Conservation (phyloP, 2,113 vertebrate species). For the Sylvia atricapilla region DNA sequence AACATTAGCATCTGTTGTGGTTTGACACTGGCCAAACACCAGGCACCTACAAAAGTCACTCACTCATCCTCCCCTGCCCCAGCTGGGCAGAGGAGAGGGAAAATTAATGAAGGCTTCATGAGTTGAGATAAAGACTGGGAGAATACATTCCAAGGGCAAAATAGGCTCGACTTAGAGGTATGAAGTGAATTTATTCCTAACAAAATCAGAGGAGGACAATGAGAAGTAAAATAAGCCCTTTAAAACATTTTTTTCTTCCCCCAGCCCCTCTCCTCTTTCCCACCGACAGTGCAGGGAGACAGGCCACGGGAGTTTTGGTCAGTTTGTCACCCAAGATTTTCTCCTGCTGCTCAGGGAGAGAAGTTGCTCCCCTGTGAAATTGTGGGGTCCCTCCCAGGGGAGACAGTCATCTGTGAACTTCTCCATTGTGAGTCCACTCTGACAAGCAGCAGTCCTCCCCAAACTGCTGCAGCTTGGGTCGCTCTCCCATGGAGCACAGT, state of each 20-base stretch:
- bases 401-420: neutral
- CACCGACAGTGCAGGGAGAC: accelerated
- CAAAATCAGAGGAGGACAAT: neutral
- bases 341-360: neutral
- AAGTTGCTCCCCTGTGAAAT: neutral
- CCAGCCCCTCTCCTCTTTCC: neutral
- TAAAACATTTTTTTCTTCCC: neutral
- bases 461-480: neutral
- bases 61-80: neutral
- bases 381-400: accelerated
- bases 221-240: neutral
- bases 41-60: accelerated
- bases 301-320: neutral
- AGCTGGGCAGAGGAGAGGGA: neutral
- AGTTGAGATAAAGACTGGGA: neutral
- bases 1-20: neutral
- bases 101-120: neutral
- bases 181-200: neutral
- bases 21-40: neutral
- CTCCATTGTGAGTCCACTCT: neutral
- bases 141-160: neutral
- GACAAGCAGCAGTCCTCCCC: neutral
- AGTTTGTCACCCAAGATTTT: neutral
- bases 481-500: neutral
- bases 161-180: accelerated